A percentile compares a stretch with the other conserved stretches of the same genome.
Evolutionary conservation across 2,113 vertebrate genomes (phyloP).

Genomic region (Mirounga angustirostris): DNA sequence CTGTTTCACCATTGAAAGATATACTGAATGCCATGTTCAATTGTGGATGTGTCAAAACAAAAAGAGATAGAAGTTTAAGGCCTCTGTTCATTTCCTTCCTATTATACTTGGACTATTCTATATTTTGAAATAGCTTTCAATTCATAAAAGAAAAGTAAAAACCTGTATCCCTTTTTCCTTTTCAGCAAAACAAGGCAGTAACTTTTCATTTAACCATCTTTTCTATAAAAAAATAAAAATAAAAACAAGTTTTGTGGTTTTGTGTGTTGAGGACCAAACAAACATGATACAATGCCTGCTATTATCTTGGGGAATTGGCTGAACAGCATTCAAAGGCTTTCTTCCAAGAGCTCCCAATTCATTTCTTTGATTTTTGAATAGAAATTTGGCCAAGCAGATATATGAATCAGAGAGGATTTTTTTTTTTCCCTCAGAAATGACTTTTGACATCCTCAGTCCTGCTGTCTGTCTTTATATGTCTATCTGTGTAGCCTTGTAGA

Average conservation of each 20-base stretch:
- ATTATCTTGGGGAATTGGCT: conserved; percentile 76
- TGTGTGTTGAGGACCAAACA: conserved; percentile 59
- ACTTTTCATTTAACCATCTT: conserved; percentile 68
- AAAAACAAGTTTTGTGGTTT: conserved; percentile 58
- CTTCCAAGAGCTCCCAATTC: conserved; percentile 55
- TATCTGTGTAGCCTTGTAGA: not conserved
- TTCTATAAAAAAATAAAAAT: conserved; percentile 50
- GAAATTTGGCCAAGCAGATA: conserved; percentile 55
- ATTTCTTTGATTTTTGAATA: conserved; percentile 64
- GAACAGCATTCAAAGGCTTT: conserved; percentile 63
- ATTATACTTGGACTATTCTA: conserved; percentile 68
- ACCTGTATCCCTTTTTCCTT: conserved; percentile 19
- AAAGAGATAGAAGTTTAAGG: conserved; percentile 67
- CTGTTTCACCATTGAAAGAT: conserved; percentile 78
- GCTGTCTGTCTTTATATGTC: not conserved
- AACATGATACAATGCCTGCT: conserved; percentile 54
- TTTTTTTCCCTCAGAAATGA: not conserved
- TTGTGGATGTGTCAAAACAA: conserved; percentile 75
- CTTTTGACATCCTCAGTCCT: not conserved
- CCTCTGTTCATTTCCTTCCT: conserved; percentile 76
- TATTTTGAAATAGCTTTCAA: conserved; percentile 68
- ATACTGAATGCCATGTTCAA: conserved; percentile 75
- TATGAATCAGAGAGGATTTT: not conserved
- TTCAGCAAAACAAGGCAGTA: conserved; percentile 63
- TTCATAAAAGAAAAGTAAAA: conserved; percentile 79